These are phyloP conservation scores for Drosophila trapezifrons DNA, from an alignment of 1,140 invertebrate species.

Conservation along the genomic window DNA sequence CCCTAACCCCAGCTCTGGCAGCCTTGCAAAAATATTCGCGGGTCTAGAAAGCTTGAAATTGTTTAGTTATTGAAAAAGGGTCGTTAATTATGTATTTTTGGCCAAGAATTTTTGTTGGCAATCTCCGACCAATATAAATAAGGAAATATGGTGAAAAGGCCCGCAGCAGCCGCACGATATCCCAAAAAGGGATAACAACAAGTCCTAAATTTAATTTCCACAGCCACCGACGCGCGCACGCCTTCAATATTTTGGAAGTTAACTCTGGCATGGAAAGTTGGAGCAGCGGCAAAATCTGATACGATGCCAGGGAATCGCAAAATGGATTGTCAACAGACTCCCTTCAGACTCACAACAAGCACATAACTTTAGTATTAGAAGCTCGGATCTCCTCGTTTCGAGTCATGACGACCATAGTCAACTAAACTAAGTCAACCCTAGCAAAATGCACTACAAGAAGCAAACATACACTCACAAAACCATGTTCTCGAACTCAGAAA, in stretches of 20 bases:
- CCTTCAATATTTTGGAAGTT: constrained; percentile 19
- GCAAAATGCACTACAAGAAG: constrained; percentile 29
- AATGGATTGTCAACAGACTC: constrained; percentile 46
- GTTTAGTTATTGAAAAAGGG: constrained; percentile 50
- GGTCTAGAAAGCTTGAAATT: constrained; percentile 41
- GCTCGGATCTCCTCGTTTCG: constrained; percentile 5
- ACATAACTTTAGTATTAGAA: constrained; percentile 47
- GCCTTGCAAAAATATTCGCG: constrained; percentile 42
- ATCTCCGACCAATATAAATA: constrained; percentile 27
- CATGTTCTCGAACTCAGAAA: constrained; percentile 7
- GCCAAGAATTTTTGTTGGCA: constrained; percentile 31
- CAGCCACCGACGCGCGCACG: constrained; percentile 20
- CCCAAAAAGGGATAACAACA: constrained; percentile 15
- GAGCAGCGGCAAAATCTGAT: background rate
- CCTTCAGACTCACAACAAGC: constrained; percentile 29
- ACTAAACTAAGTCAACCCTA: constrained; percentile 31
- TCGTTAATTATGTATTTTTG: constrained; percentile 54
- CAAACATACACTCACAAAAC: no score
- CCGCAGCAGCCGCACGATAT: constrained; percentile 20
- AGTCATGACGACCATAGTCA: constrained; percentile 21
- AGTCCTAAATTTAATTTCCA: constrained; percentile 27
- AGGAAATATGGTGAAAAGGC: constrained; percentile 25
- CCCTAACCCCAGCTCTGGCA: background rate
- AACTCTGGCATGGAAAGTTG: constrained; percentile 2
- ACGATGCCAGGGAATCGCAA: constrained; percentile 8